These are phyloP conservation scores for Antheraea yamamai DNA, from an alignment of 2,888 invertebrate species.

Conservation along the genomic window DNA sequence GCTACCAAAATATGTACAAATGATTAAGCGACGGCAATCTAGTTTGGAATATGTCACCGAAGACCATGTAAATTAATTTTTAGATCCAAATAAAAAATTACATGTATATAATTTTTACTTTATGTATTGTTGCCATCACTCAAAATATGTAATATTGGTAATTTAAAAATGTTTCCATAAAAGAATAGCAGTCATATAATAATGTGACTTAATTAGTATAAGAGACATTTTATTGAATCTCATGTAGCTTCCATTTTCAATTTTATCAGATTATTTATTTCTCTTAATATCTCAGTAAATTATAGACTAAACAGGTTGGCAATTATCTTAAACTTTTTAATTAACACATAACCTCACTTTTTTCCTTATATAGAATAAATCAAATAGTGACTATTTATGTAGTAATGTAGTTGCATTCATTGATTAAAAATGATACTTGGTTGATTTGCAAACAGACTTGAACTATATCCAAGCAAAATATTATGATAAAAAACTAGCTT, in stretches of 20 bases:
- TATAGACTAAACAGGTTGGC: neutral
- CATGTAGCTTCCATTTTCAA: too few relatives aligned
- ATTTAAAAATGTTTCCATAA: neutral
- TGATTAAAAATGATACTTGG: too few relatives aligned
- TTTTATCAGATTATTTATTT: too few relatives aligned
- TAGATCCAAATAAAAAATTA: neutral
- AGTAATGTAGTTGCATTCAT: neutral
- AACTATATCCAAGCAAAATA: too few relatives aligned
- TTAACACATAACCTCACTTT: too few relatives aligned
- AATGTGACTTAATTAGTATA: neutral
- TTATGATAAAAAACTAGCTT: too few relatives aligned
- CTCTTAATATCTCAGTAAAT: too few relatives aligned
- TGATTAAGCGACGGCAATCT: neutral
- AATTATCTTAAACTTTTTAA: neutral
- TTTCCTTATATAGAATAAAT: neutral
- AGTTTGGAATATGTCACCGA: neutral
- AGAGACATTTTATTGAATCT: neutral
- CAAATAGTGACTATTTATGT: neutral
- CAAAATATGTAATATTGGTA: neutral
- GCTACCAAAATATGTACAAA: conserved; percentile 4
- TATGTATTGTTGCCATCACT: neutral
- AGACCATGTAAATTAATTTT: neutral
- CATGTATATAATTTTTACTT: neutral
- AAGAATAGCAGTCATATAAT: neutral
- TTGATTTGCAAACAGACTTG: too few relatives aligned